Conservation (phyloP, 2,113 vertebrate species). For the Scopus umbretta region DNA sequence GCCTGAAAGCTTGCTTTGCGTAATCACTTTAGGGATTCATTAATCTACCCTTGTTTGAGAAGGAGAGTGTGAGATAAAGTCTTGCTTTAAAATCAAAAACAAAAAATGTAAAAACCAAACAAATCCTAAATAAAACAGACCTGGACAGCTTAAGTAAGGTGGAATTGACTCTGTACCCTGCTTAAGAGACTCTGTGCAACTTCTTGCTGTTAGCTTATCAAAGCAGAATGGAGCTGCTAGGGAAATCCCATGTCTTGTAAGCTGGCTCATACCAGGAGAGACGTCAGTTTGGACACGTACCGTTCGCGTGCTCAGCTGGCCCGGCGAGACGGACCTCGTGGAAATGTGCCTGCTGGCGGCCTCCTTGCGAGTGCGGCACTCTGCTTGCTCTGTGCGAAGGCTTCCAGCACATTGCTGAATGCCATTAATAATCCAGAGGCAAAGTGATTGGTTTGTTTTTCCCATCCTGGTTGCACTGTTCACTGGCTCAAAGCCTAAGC, state of each 20-base stretch:
- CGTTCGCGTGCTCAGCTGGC: too few relatives aligned
- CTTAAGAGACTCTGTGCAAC: background rate
- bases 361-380: background rate
- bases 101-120: background rate
- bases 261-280: background rate
- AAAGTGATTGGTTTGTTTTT: background rate
- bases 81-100: background rate
- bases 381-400: fast-evolving
- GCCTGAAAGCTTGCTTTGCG: background rate
- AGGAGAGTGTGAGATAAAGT: background rate
- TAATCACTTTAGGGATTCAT: background rate
- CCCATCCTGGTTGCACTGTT: background rate
- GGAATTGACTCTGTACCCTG: background rate
- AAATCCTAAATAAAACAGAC: too few relatives aligned
- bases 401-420: background rate
- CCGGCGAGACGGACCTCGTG: background rate
- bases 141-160: background rate
- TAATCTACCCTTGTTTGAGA: background rate
- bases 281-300: fast-evolving
- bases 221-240: background rate
- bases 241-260: fast-evolving
- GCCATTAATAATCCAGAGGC: background rate
- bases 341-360: background rate
- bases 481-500: background rate
- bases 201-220: background rate